Evolutionary conservation across 2,113 vertebrate genomes (phyloP).

Genomic region (Neodon shergylaensis): DNA sequence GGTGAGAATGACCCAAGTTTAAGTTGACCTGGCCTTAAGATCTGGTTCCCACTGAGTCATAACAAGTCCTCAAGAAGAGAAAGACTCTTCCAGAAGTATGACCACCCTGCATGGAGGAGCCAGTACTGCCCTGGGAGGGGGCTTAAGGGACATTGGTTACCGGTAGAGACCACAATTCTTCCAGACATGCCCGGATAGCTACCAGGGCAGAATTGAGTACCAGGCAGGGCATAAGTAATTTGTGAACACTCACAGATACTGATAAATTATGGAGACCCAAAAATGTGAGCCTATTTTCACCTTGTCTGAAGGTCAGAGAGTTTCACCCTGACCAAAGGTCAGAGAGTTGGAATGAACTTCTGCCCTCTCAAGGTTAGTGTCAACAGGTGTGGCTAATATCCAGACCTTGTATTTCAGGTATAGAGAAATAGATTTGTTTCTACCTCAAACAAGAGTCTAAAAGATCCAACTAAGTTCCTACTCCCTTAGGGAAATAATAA

Average conservation of each 20-base stretch:
- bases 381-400: too few species aligned
- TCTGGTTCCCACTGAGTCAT: not conserved
- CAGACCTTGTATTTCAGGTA: too few species aligned
- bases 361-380: too few species aligned
- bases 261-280: not conserved
- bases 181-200: not conserved
- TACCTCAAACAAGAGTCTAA: too few species aligned
- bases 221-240: not conserved
- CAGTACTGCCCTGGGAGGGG: not conserved
- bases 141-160: not conserved
- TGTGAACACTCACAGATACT: not conserved
- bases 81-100: accelerated
- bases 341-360: too few species aligned
- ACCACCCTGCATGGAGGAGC: not conserved
- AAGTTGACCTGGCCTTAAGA: not conserved
- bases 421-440: too few species aligned
- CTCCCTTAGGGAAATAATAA: too few species aligned
- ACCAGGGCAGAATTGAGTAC: not conserved
- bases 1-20: not conserved
- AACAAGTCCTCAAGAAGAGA: not conserved
- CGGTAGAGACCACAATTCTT: not conserved
- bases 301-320: too few species aligned
- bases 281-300: too few species aligned
- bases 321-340: too few species aligned
- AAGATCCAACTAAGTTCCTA: too few species aligned